Evolutionary conservation across 2,888 invertebrate species (phyloP), one percentile per base, ranked within the genome.

Genomic region (Troides oblongomaculatus): DNA sequence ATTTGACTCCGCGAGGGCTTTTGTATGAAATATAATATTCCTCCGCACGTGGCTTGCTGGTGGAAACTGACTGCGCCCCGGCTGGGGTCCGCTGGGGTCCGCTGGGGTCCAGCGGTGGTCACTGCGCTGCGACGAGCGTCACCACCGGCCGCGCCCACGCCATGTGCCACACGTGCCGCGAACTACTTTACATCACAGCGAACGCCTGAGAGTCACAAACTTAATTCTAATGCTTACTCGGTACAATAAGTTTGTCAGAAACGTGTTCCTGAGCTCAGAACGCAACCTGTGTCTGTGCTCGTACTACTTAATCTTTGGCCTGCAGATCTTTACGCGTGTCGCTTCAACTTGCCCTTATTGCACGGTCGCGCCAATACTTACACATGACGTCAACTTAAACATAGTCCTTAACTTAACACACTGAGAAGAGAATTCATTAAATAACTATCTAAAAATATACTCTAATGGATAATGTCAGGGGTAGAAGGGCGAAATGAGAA

Each of bases 181-280:
- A 69, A 70, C 77, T 88, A 90, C 85, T 85, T 89, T 89, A 91
- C 89, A 92, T 92, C 92, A 92, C 92, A 92, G 91, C 91, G 82
- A 85, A 84, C 81, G 90, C 89, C 88, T 88, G 92, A 91, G 90
- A 90, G 89, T 87, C 85, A 77, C 78, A 79, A 88, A 89, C 88
- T 89, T 90, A 89, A 82, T 75, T 75, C 79, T 84, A 84, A 76
- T 77, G 77, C 75, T 76, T 72, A 72, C 68, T 77, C 57, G 66
- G 67, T 71, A 74, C 77, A 72, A 69, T 72, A 79, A 84, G 81
- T 83, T 82, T 86, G 84, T 88, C 85, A 82, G 83, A 85, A 83
- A 83, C 79, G 78, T 74, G 71, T 66, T 72, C 75, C 76, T 73
- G 77, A 75, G 73, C 78, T 80, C 77, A 79, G 74, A 71, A 78